Evolutionary conservation across 92 coral and sea anemone genomes (phyloP), one percentile per base, ranked within the genome.

Genomic region (Actinostola sp.): DNA sequence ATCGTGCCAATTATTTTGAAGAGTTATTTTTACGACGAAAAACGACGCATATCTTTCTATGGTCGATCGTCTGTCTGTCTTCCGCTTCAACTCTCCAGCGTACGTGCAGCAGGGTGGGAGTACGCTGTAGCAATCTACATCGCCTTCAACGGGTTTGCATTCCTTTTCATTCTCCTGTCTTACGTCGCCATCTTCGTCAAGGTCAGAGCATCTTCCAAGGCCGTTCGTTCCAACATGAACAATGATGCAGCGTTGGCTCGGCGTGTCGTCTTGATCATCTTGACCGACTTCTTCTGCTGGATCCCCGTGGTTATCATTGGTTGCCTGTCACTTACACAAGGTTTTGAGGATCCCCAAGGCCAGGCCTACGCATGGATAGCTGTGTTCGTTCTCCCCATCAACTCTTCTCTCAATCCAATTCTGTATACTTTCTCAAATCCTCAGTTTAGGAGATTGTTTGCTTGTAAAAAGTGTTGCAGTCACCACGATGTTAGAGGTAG

Each of bases 271-370:
- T 73, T 85, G 34, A 85, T 89, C 24, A 72, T 89, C 28, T 26
- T 78, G 20, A 77, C 89, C 2, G 89, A 84, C 45, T 84, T 84
- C 65, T 84, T 72, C 29, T 89, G 93, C 69, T 89, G 93, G 93
- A 67, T 89, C 70, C 93, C 93, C n/a, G 81, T 84, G 11, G 76
- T 89, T 24, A 30, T 89, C 8, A 59, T 89, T 9, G 65, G 65
- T 2, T 13, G n/a, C 13, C 35, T 59, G 38, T 25, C 65, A 16
- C 41, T 59, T 3, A 4, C 39, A 1, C 16, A 21, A 2, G 13
- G 8, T 2, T 25, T 28, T 5, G 1, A 25, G 43, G 32, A 25
- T 28, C 32, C 42, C 21, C 6, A 13, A 7, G 35, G 35, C n/a
- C 36, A 28, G 8, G 72, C 61, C 3, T n/a, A n/a, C n/a, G n/a